phyloP scores from a whole-genome alignment of 2,113 vertebrate species.

The Aldabrachelys gigantea region DNA sequence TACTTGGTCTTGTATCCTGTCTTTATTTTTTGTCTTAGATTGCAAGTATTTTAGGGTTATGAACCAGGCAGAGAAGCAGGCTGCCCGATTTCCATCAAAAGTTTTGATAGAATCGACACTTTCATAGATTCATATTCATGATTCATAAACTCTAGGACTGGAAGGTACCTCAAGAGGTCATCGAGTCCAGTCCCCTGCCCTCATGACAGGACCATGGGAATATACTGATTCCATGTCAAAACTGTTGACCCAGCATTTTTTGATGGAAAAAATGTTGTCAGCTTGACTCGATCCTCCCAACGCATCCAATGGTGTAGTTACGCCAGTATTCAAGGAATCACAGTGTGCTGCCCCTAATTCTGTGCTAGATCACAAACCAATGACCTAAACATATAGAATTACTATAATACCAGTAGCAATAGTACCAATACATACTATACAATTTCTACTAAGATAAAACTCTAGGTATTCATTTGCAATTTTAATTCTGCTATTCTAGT shows the following conservation, averaged over 20 bases:
- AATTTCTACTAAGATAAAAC: background rate
- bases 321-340: background rate
- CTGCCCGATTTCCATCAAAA: background rate
- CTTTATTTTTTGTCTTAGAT: background rate
- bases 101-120: background rate
- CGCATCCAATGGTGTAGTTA: background rate
- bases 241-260: background rate
- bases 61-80: background rate
- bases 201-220: background rate
- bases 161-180: no score
- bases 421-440: rapidly evolving
- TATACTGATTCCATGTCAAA: background rate
- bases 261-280: background rate
- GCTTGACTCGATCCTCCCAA: background rate
- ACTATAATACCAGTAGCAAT: background rate
- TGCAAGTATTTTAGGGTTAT: background rate
- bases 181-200: no score
- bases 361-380: rapidly evolving
- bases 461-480: background rate
- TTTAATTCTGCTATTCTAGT: background rate
- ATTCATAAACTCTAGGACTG: no score
- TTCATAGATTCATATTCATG: no score
- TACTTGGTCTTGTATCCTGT: background rate
- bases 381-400: rapidly evolving
- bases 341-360: rapidly evolving